Base-by-base conservation (phyloP, 2,797 vertebrate genomes). In the Arnoldichthys spilopterus region DNA sequence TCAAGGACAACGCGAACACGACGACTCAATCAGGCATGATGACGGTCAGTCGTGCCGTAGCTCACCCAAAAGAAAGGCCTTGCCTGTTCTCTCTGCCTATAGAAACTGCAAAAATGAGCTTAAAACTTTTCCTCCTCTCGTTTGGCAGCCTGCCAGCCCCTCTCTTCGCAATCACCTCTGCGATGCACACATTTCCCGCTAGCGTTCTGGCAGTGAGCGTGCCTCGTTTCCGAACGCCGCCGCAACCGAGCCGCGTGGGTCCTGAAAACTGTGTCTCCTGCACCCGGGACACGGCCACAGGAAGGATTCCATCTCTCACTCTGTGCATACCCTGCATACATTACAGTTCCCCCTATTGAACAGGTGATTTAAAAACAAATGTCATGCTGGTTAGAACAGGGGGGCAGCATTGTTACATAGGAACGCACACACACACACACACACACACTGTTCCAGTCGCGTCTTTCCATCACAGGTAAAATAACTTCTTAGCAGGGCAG, bases 311-410 rank as follows among this genome's bases (percentile, higher is more conserved):
- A 61, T 75, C 77, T 32, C 49, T 79, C 47, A 69, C 51, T 47
- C 63, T 62, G 45, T 20, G 6, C 12, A 34, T 45, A 75, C 40
- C 43, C 51, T 72, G 59, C 26, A 54, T 69, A 73, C 58, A 66
- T 15, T 71, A 47, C 26, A 63, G 62, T 78, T 73, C 69, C 62
- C 32, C 45, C 64, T 45, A 64, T 78, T 81, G 59, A 85, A 68
- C 34, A 49, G 66, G 74, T 79, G 66, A 83, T 68, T 85, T 79
- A 67, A 77, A 81, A 79, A 11, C 79, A 81, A 69, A 78, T 74
- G 78, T 47, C 64, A 43, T 76, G 54, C 62, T 45, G 24, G 47
- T 56, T 30, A 56, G 54, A 56, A 68, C 9, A 64, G 37, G 28
- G 62, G 53, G 16, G 30, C 56, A 63, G 56, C 32, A 64, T 56